Evolutionary conservation across 2,113 vertebrate species (phyloP).

Genomic region (Sinocyclocheilus anshuiensis): DNA sequence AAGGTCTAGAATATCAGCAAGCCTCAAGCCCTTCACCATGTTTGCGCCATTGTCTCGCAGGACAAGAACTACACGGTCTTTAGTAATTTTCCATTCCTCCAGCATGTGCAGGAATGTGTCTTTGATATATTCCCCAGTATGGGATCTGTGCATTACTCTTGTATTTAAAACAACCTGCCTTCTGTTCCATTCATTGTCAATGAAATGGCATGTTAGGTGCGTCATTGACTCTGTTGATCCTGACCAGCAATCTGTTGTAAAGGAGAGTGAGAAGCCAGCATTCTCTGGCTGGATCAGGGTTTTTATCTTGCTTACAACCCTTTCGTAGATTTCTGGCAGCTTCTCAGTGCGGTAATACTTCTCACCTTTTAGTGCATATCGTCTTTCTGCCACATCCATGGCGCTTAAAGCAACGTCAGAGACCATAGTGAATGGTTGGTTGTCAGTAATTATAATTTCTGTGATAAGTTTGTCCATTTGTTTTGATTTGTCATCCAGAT

Average conservation of each 20-base stretch:
- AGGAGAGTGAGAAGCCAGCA: neutral
- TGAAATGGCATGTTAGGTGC: neutral
- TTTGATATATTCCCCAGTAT: too few species aligned
- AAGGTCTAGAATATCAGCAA: neutral
- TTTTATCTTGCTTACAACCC: slow-evolving; percentile 7
- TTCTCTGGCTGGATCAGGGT: neutral
- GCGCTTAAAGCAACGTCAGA: too few species aligned
- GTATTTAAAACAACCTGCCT: too few species aligned
- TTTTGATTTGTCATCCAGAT: slow-evolving; percentile 25
- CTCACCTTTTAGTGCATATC: neutral
- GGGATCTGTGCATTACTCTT: too few species aligned
- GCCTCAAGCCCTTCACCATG: slow-evolving; percentile 35
- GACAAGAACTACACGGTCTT: too few species aligned
- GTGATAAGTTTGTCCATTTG: slow-evolving; percentile 10
- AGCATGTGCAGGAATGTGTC: too few species aligned
- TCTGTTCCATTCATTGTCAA: too few species aligned
- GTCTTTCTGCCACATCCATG: too few species aligned
- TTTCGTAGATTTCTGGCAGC: neutral
- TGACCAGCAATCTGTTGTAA: slow-evolving; percentile 23
- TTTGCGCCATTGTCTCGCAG: too few species aligned
- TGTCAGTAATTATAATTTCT: slow-evolving; percentile 33
- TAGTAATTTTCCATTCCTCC: too few species aligned
- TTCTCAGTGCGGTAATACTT: neutral
- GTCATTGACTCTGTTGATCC: slow-evolving; percentile 1
- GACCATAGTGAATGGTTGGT: slow-evolving; percentile 1